Conservation (phyloP, 2,797 vertebrate genomes). For the Octomys mimax region DNA sequence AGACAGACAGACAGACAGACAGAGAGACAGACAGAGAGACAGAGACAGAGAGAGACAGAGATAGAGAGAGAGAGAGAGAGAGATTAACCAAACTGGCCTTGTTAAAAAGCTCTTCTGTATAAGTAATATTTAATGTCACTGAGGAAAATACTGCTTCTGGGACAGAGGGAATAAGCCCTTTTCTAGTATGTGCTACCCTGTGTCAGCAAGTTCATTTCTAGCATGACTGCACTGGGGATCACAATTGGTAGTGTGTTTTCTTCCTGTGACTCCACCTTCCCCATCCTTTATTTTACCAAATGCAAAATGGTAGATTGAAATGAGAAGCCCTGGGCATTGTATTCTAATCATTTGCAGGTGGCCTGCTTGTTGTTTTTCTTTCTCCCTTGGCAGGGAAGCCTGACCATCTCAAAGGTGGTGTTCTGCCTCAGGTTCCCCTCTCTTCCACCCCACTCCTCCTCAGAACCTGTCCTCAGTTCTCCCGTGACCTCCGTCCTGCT, state of each 20-base stretch:
- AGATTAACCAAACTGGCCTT: not conserved
- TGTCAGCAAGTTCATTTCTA: constrained; percentile 77
- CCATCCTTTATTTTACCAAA: constrained; percentile 13
- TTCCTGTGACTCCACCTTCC: not conserved
- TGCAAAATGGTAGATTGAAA: constrained; percentile 37
- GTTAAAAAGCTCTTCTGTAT: not conserved
- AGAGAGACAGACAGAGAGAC: not conserved
- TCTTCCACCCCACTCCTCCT: not conserved
- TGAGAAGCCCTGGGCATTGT: constrained; percentile 70
- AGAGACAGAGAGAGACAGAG: no score
- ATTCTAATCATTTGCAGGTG: constrained; percentile 65
- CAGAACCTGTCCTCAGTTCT: not conserved
- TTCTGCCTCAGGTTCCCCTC: not conserved
- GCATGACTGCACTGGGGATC: constrained; percentile 63
- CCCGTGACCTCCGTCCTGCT: not conserved
- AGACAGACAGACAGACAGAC: no score
- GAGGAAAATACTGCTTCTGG: not conserved
- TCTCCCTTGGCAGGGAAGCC: not conserved
- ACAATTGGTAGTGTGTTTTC: constrained; percentile 60
- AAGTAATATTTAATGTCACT: constrained; percentile 20
- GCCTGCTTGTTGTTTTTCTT: not conserved
- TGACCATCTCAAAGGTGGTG: not conserved
- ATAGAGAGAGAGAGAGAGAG: not conserved
- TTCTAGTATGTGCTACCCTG: constrained; percentile 43
- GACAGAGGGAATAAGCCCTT: not conserved